Base-by-base conservation (phyloP, 1,140 invertebrate species). In the Trichonephila inaurata region DNA sequence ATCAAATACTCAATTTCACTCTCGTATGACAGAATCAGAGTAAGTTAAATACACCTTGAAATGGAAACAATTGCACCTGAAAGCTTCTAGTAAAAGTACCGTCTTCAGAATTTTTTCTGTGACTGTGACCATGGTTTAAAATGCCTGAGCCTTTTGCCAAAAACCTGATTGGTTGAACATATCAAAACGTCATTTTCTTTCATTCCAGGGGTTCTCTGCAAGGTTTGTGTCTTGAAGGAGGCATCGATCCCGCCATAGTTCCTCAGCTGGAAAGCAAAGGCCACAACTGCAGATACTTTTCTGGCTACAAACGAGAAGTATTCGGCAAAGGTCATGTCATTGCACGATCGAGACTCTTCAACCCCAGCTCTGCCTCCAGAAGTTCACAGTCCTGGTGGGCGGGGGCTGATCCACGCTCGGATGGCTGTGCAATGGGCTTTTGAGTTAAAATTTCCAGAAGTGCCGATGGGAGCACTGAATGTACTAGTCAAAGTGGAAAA, bases 291-390 rank as follows among this genome's bases (percentile, higher is more conserved):
- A 21, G 69, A 19, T 60, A 60, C 95, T 66, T 95, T 2, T 64
- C 81, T 16, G 95, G 95, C 28, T 93, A 94, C 90, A 83, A 94
- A 2, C 92, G 95, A 66, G 21, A 58, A 18, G 51, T 95, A 24
- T 96, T 96, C 95, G 96, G 96, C 8, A 94, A 95, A n/a, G 96
- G 96, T 58, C 95, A 96, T 85, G 95, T 96, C 6, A 96, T 96
- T 92, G 94, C 95, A 5, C 95, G 95, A 12, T 94, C 95, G 86
- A 95, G 95, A 69, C 86, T 92, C 7, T 94, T 93, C 61, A 16
- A 82, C 10, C 72, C 33, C 16, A 44, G 51, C 60, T 60, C 44
- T 8, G 24, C 28, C n/a, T 1, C 21, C 0, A 62, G n/a, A 2
- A 60, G 19, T 44, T 19, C 40, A 1, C 62, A 90, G 8, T 58